These are phyloP conservation scores for Synaphobranchus kaupii DNA, from an alignment of 2,797 vertebrate genomes.

Conservation along the genomic window DNA sequence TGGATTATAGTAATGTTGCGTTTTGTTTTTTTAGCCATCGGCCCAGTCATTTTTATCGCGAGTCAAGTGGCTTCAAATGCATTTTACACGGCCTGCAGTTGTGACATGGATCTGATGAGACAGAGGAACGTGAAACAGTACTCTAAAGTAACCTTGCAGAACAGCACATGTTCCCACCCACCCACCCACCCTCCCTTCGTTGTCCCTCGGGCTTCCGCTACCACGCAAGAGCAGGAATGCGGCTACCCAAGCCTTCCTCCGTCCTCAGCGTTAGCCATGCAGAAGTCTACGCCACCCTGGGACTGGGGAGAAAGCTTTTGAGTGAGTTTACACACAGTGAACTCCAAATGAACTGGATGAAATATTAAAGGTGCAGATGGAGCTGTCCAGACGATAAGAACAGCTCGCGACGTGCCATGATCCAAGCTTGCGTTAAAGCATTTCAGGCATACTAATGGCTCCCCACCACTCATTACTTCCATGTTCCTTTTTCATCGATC, in stretches of 20 bases:
- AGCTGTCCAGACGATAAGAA: constrained; percentile 97
- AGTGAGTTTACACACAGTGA: constrained; percentile 84
- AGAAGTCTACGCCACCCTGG: constrained; percentile 86
- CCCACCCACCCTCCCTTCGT: constrained; percentile 81
- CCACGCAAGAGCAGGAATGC: constrained; percentile 77
- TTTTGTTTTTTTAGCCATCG: constrained; percentile 73
- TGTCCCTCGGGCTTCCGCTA: constrained; percentile 84
- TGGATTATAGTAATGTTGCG: constrained; percentile 49
- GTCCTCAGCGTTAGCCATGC: constrained; percentile 89
- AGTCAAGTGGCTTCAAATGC: constrained; percentile 78
- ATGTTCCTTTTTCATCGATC: constrained; percentile 90
- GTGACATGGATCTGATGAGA: constrained; percentile 98
- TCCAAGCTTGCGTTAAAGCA: constrained; percentile 93
- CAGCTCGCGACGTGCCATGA: constrained; percentile 93
- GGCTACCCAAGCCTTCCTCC: constrained; percentile 77
- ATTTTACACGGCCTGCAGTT: constrained; percentile 85
- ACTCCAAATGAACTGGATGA: constrained; percentile 98
- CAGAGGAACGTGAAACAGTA: constrained; percentile 84
- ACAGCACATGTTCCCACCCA: constrained; percentile 83
- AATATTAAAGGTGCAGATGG: constrained; percentile 99
- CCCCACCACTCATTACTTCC: constrained; percentile 91
- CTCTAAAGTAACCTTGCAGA: constrained; percentile 88
- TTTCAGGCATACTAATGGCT: constrained; percentile 95
- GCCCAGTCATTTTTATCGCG: constrained; percentile 77
- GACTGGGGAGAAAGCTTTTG: constrained; percentile 86